These are phyloP conservation scores for Hippoglossus stenolepis DNA, from an alignment of 2,113 vertebrate genomes.

Conservation along the genomic window DNA sequence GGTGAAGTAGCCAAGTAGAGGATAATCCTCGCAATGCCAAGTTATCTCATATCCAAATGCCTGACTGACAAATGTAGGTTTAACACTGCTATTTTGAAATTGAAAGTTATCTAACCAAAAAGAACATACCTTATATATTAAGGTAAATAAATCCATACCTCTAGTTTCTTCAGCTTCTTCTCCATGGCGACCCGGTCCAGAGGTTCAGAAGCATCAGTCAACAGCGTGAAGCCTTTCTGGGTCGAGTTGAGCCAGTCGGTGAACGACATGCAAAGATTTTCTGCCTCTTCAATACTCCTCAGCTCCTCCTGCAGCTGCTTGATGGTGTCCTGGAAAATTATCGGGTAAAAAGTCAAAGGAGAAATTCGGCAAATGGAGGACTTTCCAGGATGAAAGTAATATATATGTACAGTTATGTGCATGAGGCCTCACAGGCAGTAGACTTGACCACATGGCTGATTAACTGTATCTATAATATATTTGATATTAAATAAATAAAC, in stretches of 20 bases:
- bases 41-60: too few species aligned
- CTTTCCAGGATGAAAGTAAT: not conserved
- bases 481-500: not conserved
- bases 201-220: slow-evolving; percentile 82
- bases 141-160: slow-evolving; percentile 82
- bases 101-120: not conserved
- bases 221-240: slow-evolving; percentile 85
- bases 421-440: not conserved
- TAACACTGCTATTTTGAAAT: too few species aligned
- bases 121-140: not conserved
- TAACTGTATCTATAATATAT: not conserved
- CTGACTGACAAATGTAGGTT: too few species aligned
- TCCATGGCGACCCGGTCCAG: slow-evolving; percentile 88
- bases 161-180: slow-evolving; percentile 90
- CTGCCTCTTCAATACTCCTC: slow-evolving; percentile 89
- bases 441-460: not conserved
- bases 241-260: slow-evolving; percentile 89
- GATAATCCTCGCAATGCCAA: too few species aligned
- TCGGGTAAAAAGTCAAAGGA: not conserved
- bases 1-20: too few species aligned
- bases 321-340: slow-evolving; percentile 87
- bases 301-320: slow-evolving; percentile 94
- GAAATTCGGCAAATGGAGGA: not conserved
- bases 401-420: not conserved
- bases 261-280: slow-evolving; percentile 86